Evolutionary conservation across 2,888 invertebrate genomes (phyloP), one percentile per base, ranked within the genome.

Genomic region (Drosophila borborema): DNA sequence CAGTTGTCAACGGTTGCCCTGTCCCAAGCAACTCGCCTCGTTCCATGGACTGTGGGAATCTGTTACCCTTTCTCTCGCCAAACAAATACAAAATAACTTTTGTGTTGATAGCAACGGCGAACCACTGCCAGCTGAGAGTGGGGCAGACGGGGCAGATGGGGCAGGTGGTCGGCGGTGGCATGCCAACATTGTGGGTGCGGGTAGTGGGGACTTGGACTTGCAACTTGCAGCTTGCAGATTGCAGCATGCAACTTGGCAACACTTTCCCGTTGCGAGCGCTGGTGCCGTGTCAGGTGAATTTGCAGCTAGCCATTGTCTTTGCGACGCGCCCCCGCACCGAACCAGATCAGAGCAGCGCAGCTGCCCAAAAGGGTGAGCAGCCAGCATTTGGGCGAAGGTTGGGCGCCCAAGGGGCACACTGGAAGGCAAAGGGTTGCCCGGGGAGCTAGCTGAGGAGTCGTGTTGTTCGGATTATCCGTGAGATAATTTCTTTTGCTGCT

Each of bases 41-140:
- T 14, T 54, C 23, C 48, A 53, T 8, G 68, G 79, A 91, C 90
- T 91, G 91, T 91, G 91, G 91, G 91, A 91, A 91, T 90, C 89
- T 89, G 80, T 87, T 90, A 90, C 90, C 90, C 90, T 91, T 91
- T 91, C 90, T 88, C 89, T 88, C 68, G 71, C 80, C 75, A 81
- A 74, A 65, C 82, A 87, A 84, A 84, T 76, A 83, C 84, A 81
- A 71, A 86, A 86, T 86, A 75, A 82, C 82, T 85, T 83, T 84
- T 81, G 80, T 81, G 85, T 80, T 70, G 73, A 81, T 75, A 75
- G 74, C 66, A 64, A 59, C 65, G 38, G 38, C n/a, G 51, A 12
- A 34, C 12, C 51, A 10, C 64, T 14, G 38, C 38, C 38, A 14
- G 6, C 38, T 54, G 55, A 36, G 36, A 55, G 59, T 28, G n/a